Base-by-base conservation (phyloP, 2,113 vertebrate genomes). In the Austrofundulus limnaeus region DNA sequence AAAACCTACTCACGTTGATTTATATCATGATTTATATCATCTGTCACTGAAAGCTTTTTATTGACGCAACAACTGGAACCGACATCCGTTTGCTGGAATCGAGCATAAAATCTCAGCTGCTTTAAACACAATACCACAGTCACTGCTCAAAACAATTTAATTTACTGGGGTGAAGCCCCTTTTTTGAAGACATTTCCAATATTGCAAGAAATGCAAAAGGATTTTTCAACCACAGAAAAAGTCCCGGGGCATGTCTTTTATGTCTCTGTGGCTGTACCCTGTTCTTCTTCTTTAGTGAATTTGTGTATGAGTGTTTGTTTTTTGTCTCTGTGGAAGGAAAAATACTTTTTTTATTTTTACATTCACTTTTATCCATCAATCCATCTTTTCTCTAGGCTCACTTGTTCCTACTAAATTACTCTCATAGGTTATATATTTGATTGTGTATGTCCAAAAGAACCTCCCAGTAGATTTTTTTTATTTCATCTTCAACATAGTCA, bases 301-400 rank as follows among this genome's bases (percentile, higher is more conserved):
- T 77, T 83, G 78, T 86, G 63, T 55, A 79, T 85, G 83, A 77
- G 84, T 78, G 73, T 88, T 88, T 83, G 80, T 74, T 84, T 77
- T 81, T 55, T 58, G 67, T 77, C 68, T 70, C 59, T 48, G 76
- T 68, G 48, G 79, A 80, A 71, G 58, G 3, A 75, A 80, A 85
- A 47, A 68, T 72, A 58, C 68, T 54, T 70, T 55, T 9, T 42
- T 10, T 15, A 57, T 17, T 4, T 21, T 23, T 24, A 16, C 5
- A 28, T 43, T 28, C n/a, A 41, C 16, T 58, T 58, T 43, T 58
- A 19, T 11, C 14, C 15, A 57, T 37, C 5, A 9, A 34, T 34
- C 31, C 9, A 34, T 10, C 5, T 10, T 9, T 34, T 34, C 10
- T 10, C 31, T 8, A 34, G 2, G 9, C 31, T 9, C 31, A 8